Percentiles rank a stretch among this genome's conserved stretches.
These are phyloP conservation scores for Pituophis catenifer DNA, from an alignment of 2,113 vertebrate genomes.

Conservation along the genomic window DNA sequence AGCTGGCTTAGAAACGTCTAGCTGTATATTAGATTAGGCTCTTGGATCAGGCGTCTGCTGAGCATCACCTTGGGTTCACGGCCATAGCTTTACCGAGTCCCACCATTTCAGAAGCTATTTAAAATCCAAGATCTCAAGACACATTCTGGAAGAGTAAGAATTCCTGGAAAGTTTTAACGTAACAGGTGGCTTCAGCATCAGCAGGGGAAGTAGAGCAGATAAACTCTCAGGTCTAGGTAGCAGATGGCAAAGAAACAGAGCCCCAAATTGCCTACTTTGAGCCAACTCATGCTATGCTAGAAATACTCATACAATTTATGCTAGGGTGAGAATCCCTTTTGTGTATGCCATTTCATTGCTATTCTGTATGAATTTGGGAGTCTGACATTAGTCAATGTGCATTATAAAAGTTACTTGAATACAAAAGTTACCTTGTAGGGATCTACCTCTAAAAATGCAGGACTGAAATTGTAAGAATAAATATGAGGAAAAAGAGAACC, in stretches of 20 bases:
- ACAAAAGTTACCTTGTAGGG: not conserved
- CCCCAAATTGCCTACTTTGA: not conserved
- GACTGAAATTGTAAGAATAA: not conserved
- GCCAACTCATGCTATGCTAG: not conserved
- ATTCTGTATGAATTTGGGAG: not conserved
- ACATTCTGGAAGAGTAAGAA: not conserved
- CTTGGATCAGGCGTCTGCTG: not conserved
- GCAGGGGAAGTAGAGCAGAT: not conserved
- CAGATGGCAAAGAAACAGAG: conserved; percentile 4
- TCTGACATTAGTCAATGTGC: not conserved
- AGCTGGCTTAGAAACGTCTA: not conserved
- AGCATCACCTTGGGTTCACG: not conserved
- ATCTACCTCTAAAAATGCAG: not conserved
- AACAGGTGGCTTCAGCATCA: not conserved
- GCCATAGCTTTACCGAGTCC: not conserved
- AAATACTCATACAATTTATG: not conserved
- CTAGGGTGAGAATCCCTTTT: not conserved
- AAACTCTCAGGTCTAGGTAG: not conserved
- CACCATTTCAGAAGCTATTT: not conserved
- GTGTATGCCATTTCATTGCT: not conserved
- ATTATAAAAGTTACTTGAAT: not conserved
- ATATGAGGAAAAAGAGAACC: not conserved
- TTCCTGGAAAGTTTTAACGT: not conserved
- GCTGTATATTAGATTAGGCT: not conserved
- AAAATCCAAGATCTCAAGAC: not conserved